These are phyloP conservation scores for Nyctibius grandis DNA, from an alignment of 2,797 vertebrate genomes.

Conservation along the genomic window DNA sequence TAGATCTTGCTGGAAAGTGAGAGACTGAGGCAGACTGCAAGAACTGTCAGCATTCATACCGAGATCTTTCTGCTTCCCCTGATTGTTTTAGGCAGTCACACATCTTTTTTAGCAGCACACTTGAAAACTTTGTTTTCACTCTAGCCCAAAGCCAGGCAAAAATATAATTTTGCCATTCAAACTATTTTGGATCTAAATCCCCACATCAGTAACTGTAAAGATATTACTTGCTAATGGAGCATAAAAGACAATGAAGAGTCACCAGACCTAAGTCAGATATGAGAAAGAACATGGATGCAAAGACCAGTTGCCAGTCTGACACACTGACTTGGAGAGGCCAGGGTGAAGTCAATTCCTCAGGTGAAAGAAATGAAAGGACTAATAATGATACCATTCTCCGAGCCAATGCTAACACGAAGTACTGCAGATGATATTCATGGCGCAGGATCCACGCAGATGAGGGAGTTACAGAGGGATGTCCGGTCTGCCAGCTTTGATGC, in stretches of 20 bases:
- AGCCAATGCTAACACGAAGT: constrained; percentile 82
- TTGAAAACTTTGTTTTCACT: neutral
- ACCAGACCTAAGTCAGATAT: neutral
- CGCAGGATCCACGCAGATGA: constrained; percentile 84
- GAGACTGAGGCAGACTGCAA: neutral
- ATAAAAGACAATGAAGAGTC: neutral
- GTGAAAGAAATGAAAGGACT: neutral
- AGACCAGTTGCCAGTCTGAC: neutral
- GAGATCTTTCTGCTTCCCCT: neutral
- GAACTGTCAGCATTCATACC: neutral
- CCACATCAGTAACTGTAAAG: neutral
- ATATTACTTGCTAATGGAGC: neutral
- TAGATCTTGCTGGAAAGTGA: neutral
- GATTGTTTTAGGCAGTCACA: neutral
- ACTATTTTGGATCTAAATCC: neutral
- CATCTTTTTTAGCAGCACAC: neutral
- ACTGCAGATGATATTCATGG: constrained; percentile 92
- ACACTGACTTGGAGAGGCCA: neutral
- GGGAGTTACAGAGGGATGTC: constrained; percentile 77
- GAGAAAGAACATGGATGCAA: neutral
- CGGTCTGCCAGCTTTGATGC: constrained; percentile 73
- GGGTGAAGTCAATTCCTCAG: neutral
- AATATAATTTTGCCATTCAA: neutral
- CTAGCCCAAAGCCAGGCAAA: neutral
- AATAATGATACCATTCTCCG: constrained; percentile 74